phyloP scores from a whole-genome alignment of 1,140 invertebrate genomes.

The Musca vetustissima region DNA sequence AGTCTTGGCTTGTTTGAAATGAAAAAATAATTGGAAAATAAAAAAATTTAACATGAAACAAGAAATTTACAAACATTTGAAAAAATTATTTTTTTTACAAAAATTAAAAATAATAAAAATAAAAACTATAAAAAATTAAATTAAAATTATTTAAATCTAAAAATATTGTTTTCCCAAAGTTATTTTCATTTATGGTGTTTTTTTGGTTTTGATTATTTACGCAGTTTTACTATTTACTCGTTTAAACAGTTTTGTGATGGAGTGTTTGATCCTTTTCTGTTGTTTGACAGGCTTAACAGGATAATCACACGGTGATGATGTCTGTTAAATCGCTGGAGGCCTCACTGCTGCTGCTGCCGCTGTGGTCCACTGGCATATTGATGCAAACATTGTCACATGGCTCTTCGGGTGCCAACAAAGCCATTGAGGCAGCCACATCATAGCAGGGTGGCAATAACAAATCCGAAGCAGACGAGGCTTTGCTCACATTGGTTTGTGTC shows the following conservation, averaged over 20 bases:
- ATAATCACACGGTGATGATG: conserved; percentile 16
- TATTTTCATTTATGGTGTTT: not conserved
- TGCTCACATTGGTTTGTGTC: conserved; percentile 22
- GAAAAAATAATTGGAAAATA: not conserved
- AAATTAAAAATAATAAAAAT: not conserved
- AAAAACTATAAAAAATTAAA: not conserved
- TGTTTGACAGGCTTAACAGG: conserved; percentile 1
- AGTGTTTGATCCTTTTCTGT: not conserved
- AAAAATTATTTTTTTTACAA: not conserved
- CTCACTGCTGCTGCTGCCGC: not conserved
- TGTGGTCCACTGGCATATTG: not conserved
- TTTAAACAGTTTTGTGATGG: not conserved
- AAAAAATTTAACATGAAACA: conserved; percentile 11
- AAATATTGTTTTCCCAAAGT: not conserved
- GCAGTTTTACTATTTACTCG: not conserved
- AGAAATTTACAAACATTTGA: not conserved
- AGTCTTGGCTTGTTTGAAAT: conserved; percentile 9
- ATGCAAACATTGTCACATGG: conserved; percentile 16
- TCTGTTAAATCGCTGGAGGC: conserved; percentile 16
- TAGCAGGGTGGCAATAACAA: conserved; percentile 7
- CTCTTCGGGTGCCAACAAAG: not conserved
- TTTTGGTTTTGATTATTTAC: not conserved
- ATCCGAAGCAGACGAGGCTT: not conserved
- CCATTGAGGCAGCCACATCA: conserved; percentile 6
- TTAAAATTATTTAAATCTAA: conserved; percentile 9